Evolutionary conservation across 2,888 invertebrate species (phyloP).

Genomic region (Brachypterus glaber): DNA sequence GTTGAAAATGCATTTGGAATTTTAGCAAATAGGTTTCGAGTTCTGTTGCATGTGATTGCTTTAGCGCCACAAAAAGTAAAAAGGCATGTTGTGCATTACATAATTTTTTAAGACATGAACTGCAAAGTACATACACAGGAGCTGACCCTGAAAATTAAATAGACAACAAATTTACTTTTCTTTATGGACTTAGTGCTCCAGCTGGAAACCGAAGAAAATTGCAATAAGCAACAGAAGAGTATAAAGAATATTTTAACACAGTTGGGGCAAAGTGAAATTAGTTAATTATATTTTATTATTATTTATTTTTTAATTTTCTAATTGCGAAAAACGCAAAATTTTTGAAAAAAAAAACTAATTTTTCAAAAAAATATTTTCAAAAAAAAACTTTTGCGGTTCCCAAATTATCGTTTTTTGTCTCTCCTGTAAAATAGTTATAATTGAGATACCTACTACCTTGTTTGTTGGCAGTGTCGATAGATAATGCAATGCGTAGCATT

Average conservation of each 20-base stretch:
- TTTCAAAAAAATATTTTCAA: background rate
- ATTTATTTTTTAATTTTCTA: background rate
- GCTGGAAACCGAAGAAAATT: background rate
- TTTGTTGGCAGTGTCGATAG: too few relatives aligned
- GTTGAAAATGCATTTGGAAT: conserved; percentile 20
- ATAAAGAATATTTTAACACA: background rate
- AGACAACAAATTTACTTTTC: background rate
- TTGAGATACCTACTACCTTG: too few relatives aligned
- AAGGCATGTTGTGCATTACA: background rate
- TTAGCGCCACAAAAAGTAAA: background rate
- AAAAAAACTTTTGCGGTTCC: too few relatives aligned
- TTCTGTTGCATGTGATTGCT: background rate
- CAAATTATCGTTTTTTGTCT: too few relatives aligned
- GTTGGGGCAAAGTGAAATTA: background rate
- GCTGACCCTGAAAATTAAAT: background rate
- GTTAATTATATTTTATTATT: background rate
- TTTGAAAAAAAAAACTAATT: background rate
- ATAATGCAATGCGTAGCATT: too few relatives aligned
- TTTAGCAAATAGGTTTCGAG: conserved; percentile 13
- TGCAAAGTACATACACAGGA: background rate
- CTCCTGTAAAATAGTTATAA: too few relatives aligned
- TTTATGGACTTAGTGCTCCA: background rate
- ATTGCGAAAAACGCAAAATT: background rate
- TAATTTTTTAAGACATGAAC: background rate
- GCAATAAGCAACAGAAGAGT: background rate